A percentile compares a stretch with the other conserved stretches of the same genome.
phyloP scores from a whole-genome alignment of 1,140 invertebrate genomes.

The Lepidurus couesii region DNA sequence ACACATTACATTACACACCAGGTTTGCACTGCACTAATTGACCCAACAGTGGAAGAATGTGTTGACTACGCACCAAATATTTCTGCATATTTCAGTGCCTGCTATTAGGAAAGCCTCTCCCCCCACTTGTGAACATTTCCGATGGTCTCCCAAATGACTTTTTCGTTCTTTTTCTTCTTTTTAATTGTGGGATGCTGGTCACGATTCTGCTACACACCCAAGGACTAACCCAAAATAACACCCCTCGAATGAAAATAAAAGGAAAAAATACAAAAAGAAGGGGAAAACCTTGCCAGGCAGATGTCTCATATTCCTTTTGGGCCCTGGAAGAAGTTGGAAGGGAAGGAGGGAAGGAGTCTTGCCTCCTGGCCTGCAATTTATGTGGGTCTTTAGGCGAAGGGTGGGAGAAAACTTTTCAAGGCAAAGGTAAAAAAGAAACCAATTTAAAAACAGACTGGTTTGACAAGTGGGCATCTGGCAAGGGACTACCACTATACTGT shows the following conservation, averaged over 20 bases:
- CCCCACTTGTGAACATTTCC: too few relatives aligned
- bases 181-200: too few relatives aligned
- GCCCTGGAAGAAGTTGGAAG: neutral
- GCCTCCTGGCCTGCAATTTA: conserved; percentile 10
- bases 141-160: too few relatives aligned
- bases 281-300: neutral
- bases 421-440: neutral
- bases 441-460: conserved; percentile 2
- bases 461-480: conserved; percentile 20
- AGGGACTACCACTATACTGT: neutral
- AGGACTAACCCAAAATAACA: too few relatives aligned
- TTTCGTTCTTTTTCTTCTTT: too few relatives aligned
- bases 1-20: neutral
- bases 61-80: neutral
- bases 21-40: neutral
- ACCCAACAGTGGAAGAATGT: neutral
- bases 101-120: too few relatives aligned
- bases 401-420: neutral
- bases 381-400: conserved; percentile 17
- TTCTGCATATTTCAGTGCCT: too few relatives aligned
- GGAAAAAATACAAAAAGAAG: neutral
- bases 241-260: too few relatives aligned
- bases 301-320: neutral
- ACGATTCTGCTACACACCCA: too few relatives aligned
- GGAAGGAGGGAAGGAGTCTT: neutral